A percentile compares a stretch with the other conserved stretches of the same genome.
Conservation (phyloP, 1,140 invertebrate genomes). For the Chymomyza costata region DNA sequence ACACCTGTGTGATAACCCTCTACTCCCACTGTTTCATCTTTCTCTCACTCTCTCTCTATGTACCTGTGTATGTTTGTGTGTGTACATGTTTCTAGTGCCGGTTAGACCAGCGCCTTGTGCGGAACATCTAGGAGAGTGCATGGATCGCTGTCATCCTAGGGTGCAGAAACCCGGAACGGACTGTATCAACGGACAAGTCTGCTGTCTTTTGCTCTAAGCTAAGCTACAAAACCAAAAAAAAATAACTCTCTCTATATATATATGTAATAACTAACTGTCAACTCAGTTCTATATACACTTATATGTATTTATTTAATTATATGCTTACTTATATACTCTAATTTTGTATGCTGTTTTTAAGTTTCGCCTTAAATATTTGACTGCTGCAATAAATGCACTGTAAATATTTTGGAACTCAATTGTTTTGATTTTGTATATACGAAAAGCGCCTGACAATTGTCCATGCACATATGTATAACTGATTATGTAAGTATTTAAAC, state of each 20-base stretch:
- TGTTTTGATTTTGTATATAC: too few relatives aligned
- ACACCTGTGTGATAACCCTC: too few relatives aligned
- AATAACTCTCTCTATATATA: too few relatives aligned
- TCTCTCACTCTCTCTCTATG: conserved; percentile 11
- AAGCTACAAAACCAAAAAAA: neutral
- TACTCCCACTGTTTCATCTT: conserved; percentile 12
- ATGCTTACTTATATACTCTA: conserved; percentile 53
- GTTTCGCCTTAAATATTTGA: conserved; percentile 37
- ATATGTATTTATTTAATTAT: conserved; percentile 58
- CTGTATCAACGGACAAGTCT: conserved; percentile 59
- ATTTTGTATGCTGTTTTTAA: conserved; percentile 5
- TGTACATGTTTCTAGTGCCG: conserved; percentile 48
- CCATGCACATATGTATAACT: conserved; percentile 7
- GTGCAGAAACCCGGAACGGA: conserved; percentile 57
- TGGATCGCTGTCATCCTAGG: conserved; percentile 41
- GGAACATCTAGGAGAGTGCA: conserved; percentile 58
- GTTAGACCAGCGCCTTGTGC: conserved; percentile 63
- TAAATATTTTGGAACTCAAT: conserved; percentile 26
- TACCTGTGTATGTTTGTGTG: conserved; percentile 5
- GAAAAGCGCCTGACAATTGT: too few relatives aligned
- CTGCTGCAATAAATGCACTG: conserved; percentile 31
- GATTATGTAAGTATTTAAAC: conserved; percentile 27
- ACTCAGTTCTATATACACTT: conserved; percentile 18
- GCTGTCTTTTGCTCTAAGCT: conserved; percentile 57
- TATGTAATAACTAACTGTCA: too few relatives aligned